These are phyloP conservation scores for Baryphthengus martii DNA, from an alignment of 2,113 vertebrate genomes.

Conservation along the genomic window DNA sequence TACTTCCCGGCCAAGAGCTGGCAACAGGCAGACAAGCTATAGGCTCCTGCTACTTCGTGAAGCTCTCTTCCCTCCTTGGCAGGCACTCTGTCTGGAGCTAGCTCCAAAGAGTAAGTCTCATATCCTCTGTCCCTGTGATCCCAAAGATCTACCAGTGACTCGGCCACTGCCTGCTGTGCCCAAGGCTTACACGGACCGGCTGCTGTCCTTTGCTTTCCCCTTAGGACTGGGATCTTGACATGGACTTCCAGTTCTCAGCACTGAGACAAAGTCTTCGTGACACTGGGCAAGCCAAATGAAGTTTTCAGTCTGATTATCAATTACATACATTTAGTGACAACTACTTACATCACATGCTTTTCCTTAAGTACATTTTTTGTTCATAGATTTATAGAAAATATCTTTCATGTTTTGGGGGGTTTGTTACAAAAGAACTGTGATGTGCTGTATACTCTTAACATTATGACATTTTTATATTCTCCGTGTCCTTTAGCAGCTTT, in stretches of 20 bases:
- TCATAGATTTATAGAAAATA: neutral
- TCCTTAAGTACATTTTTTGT: neutral
- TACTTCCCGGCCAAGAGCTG: neutral
- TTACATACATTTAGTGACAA: neutral
- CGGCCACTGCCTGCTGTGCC: neutral
- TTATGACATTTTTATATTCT: neutral
- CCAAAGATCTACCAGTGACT: neutral
- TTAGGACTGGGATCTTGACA: neutral
- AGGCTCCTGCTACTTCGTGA: neutral
- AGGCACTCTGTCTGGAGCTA: neutral
- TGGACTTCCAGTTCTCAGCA: neutral
- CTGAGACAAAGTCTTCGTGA: neutral
- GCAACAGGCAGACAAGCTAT: neutral
- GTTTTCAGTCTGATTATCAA: neutral
- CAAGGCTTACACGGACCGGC: rapidly evolving
- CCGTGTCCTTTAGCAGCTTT: neutral
- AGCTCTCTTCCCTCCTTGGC: neutral
- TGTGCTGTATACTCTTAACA: neutral
- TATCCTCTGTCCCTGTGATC: neutral
- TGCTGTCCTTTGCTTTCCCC: neutral
- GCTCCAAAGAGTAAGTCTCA: neutral
- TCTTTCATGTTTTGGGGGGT: neutral
- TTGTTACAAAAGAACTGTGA: neutral
- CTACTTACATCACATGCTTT: neutral
- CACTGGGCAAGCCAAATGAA: rapidly evolving